A percentile compares a stretch with the other conserved stretches of the same genome.
phyloP scores from a whole-genome alignment of 2,888 invertebrate species.

The Tanypteryx hageni region DNA sequence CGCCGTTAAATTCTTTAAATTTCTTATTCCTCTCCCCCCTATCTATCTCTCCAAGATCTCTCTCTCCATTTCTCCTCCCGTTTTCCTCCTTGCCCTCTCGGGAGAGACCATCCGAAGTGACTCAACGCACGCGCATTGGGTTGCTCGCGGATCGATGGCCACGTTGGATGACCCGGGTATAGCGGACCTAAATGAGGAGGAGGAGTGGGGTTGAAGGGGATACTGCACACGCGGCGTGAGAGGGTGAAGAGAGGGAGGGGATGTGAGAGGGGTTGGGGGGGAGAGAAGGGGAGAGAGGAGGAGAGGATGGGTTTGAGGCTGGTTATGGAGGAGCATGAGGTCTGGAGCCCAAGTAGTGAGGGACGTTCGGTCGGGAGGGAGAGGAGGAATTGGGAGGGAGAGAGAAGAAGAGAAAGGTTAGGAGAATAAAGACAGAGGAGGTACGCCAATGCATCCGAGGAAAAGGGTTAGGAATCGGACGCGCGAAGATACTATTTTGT shows the following conservation, averaged over 20 bases:
- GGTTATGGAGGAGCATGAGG: not conserved
- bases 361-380: not conserved
- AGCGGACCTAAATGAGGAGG: slow-evolving; percentile 21
- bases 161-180: slow-evolving; percentile 61
- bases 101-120: slow-evolving; percentile 25
- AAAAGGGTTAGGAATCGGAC: not conserved
- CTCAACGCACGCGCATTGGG: slow-evolving; percentile 42
- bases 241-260: not conserved
- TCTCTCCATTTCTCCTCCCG: not conserved
- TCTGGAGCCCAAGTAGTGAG: not conserved
- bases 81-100: not conserved
- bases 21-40: not conserved
- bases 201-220: not conserved
- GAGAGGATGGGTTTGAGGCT: not conserved
- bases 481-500: not conserved
- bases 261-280: not conserved
- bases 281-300: not conserved
- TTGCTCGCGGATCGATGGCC: slow-evolving; percentile 31
- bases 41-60: not conserved
- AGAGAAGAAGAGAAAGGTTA: not conserved
- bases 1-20: not conserved
- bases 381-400: not conserved
- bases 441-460: not conserved
- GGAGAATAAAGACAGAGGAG: not conserved
- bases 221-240: not conserved